Conservation (phyloP, 2,113 vertebrate species). For the Scomber japonicus region DNA sequence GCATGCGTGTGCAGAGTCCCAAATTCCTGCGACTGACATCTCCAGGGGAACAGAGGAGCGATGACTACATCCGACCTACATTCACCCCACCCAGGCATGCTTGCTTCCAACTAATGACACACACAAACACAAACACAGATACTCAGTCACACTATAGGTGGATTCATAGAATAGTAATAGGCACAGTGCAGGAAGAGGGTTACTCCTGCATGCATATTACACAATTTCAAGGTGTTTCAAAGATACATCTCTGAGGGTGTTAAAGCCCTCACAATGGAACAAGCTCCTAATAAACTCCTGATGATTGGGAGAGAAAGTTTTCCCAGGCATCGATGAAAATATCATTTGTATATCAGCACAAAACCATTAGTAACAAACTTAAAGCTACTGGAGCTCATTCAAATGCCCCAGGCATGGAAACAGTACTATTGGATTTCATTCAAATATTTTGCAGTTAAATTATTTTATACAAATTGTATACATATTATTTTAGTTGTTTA, state of each 20-base stretch:
- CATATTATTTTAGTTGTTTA: slow-evolving; percentile 27
- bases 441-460: slow-evolving; percentile 48
- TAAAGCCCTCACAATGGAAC: neutral
- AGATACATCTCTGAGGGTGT: slow-evolving; percentile 7
- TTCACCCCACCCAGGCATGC: slow-evolving; percentile 76
- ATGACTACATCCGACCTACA: slow-evolving; percentile 84
- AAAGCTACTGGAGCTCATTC: slow-evolving; percentile 49
- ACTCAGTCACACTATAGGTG: slow-evolving; percentile 54
- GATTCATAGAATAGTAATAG: slow-evolving; percentile 29
- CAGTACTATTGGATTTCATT: slow-evolving; percentile 54
- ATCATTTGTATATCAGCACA: slow-evolving; percentile 47
- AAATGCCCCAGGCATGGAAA: slow-evolving; percentile 44
- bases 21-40: slow-evolving; percentile 83
- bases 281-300: slow-evolving; percentile 43
- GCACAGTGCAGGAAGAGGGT: slow-evolving; percentile 17
- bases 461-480: slow-evolving; percentile 27
- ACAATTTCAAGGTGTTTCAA: slow-evolving; percentile 22
- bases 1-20: slow-evolving; percentile 81
- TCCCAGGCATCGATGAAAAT: slow-evolving; percentile 44
- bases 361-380: slow-evolving; percentile 60
- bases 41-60: slow-evolving; percentile 77
- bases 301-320: slow-evolving; percentile 44
- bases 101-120: slow-evolving; percentile 67
- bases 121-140: slow-evolving; percentile 60
- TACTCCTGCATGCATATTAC: slow-evolving; percentile 14